Percentiles rank a stretch among this genome's conserved stretches.
Evolutionary conservation across 2,113 vertebrate species (phyloP).

Genomic region (Ranitomeya imitator): DNA sequence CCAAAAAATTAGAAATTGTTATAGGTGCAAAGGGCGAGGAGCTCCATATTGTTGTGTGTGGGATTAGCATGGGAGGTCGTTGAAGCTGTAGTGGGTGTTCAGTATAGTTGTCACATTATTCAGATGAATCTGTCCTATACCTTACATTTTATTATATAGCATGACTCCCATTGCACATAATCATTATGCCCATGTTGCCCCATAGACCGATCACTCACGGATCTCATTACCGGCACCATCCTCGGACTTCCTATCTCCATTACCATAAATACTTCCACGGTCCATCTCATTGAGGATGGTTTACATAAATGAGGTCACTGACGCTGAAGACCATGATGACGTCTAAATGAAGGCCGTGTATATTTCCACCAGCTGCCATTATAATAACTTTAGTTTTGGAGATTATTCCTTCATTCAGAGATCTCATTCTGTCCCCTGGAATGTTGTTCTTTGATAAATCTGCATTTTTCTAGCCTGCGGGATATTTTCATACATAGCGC

Average conservation of each 20-base stretch:
- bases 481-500: slow-evolving; percentile 12
- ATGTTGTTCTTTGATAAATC: slow-evolving; percentile 7
- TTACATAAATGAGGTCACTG: not conserved
- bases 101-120: too few relatives aligned
- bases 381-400: not conserved
- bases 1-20: too few relatives aligned
- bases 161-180: not conserved
- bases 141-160: too few relatives aligned
- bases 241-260: not conserved
- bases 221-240: not conserved
- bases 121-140: not conserved
- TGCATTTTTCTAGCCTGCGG: not conserved
- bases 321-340: not conserved
- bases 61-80: too few relatives aligned
- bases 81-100: too few relatives aligned
- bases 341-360: not conserved
- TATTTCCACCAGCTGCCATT: not conserved
- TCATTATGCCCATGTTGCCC: not conserved
- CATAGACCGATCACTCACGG: not conserved
- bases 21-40: too few relatives aligned
- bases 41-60: too few relatives aligned
- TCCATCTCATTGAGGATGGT: not conserved
- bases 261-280: not conserved
- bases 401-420: not conserved
- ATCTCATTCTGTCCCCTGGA: not conserved